Evolutionary conservation across 2,797 vertebrate genomes (phyloP), one percentile per base, ranked within the genome.

Genomic region (Oreortyx pictus): DNA sequence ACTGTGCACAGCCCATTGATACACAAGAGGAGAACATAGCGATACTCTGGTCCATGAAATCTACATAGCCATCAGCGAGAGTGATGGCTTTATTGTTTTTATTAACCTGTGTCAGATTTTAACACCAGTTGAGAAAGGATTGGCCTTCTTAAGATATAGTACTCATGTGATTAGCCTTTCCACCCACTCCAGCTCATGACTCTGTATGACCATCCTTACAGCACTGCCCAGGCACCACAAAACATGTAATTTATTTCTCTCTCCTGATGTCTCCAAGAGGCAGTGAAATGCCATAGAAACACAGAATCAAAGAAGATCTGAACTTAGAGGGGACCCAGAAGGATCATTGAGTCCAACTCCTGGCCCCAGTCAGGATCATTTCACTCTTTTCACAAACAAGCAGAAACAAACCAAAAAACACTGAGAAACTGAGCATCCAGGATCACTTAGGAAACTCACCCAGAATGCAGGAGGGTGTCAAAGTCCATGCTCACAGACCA

Each of bases 41-140:
- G 56, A 25, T 89, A 10, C 15, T 79, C 52, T 20, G 13, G 56
- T 61, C 52, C 57, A 73, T 71, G 89, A 83, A 86, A 90, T 91
- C 82, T 88, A 66, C 79, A 87, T 6, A 78, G 43, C 66, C 64
- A 95, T 93, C 92, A 94, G 76, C 88, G 92, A 94, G 47, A 52
- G 47, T 78, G 52, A 90, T 90, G 75, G 85, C 33, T 93, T 93
- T 93, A 90, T 73, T 86, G 79, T 76, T 88, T 94, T 94, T 89
- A 92, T 94, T 95, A 96, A 70, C 39, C 31, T 10, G 33, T 79
- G 90, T 90, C 89, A 95, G 70, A 88, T 89, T 96, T 88, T 93
- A 84, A 92, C 84, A 82, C 66, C 86, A 89, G 76, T 79, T 92
- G 90, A 90, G 65, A 86, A 95, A 85, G 31, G 67, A 71, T 61